Evolutionary conservation across 2,888 invertebrate genomes (phyloP), one percentile per base, ranked within the genome.

Genomic region (Crematogaster levior): DNA sequence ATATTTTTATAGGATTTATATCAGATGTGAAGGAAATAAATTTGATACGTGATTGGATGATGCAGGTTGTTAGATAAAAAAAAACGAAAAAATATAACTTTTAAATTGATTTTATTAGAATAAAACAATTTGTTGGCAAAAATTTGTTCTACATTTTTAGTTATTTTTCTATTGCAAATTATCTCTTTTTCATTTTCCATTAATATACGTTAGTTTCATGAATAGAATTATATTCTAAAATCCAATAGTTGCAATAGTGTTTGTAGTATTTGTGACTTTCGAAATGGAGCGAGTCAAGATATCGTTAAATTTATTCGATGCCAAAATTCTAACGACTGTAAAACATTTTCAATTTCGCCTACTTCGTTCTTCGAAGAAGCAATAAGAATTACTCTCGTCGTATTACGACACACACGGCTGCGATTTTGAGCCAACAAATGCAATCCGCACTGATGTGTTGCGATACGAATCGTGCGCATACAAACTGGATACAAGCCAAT

Each of bases 401-500:
- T 72, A 70, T 70, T n/a, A 80, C 73, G 43, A 40, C 61, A 60
- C 65, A 58, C 68, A 51, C 60, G 73, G 56, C 40, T 72, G 30
- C 83, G 82, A 82, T 86, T 89, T 86, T 89, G 89, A 87, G 86
- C 85, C 82, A 81, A 72, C 81, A 21, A 34, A n/a, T 58, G 68
- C 40, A 27, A 81, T 70, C 46, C 77, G 72, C 74, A 74, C 68
- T 24, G 81, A 63, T 34, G 65, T 85, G 77, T 83, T 84, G 75
- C 80, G 74, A 48, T 18, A 40, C 75, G 84, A 77, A 75, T 82
- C 34, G 24, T 46, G 48, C 74, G 46, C 72, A 66, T 9, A 56
- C 27, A 43, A 61, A 40, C 85, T 89, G 89, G 87, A 87, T 60
- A 7, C 61, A 40, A 66, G 89, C 89, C 89, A 89, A 86, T 89